Base-by-base conservation (phyloP, 2,888 invertebrate species). In the Biston betularia region DNA sequence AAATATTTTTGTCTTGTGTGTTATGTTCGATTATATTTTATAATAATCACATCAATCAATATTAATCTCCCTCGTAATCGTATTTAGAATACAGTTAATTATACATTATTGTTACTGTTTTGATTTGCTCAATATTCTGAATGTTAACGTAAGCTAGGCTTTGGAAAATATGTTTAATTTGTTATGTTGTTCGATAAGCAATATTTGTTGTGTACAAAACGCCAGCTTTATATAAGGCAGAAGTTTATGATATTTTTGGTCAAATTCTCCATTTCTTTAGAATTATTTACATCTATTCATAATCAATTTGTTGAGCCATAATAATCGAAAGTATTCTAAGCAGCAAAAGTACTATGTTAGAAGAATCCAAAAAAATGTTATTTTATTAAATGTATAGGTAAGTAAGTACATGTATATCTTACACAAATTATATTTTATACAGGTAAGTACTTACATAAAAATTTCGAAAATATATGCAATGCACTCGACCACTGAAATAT, bases 71-170 rank as follows among this genome's bases (percentile, higher is more conserved):
- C 85, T 89, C 88, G 84, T 89, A 90, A 87, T 90, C 87, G 85
- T 88, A 83, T 86, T 77, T 86, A 87, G 85, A 84, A 80, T 87
- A 88, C 83, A 78, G 78, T 84, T 72, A 63, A 65, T 68, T 86
- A 79, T 83, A 84, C 81, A 81, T 66, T 88, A 90, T 88, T 92
- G 90, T 92, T 92, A 88, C 79, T 92, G 91, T 92, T 91, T 89
- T 93, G 76, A 92, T 93, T 93, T 93, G 93, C 93, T 93, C 93
- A 93, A 93, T 92, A 89, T 87, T 89, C 85, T 89, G 85, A 89
- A 88, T 89, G 85, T 90, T 89, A 86, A 76, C 82, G 81, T 91
- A 89, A 90, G 89, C 81, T 89, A 92, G 86, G 86, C 82, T 86
- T 87, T 81, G 81, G 84, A 80, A 83, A 86, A 79, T 74, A 79